Conservation (phyloP, 2,797 vertebrate species). For the Lophotriccus pileatus region DNA sequence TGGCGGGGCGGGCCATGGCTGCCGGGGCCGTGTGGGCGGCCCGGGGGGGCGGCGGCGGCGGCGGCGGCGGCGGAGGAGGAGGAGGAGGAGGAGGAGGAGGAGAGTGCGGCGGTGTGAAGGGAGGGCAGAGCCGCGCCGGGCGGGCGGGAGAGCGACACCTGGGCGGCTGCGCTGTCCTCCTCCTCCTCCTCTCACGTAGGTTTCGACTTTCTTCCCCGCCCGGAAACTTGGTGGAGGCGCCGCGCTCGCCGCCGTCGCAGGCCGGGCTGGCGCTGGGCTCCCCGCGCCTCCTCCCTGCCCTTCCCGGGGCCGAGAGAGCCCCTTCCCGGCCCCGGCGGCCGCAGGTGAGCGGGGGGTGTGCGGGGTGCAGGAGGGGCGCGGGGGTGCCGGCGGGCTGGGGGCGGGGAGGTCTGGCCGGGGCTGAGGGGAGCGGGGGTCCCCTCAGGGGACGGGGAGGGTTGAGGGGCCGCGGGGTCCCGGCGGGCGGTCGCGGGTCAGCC, state of each 20-base stretch:
- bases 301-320: not conserved
- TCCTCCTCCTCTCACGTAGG: conserved; percentile 29
- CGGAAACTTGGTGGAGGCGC: conserved; percentile 42
- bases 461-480: too few species aligned
- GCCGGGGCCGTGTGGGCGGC: not conserved
- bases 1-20: not conserved
- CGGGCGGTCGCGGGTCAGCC: too few species aligned
- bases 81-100: not conserved
- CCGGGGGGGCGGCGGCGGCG: not conserved
- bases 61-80: not conserved
- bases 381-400: not conserved
- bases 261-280: not conserved
- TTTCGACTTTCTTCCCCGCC: conserved; percentile 63
- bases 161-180: conserved; percentile 27
- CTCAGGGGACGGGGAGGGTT: not conserved
- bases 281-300: not conserved
- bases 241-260: not conserved
- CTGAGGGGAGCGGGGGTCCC: too few species aligned
- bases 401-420: not conserved
- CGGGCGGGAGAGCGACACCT: conserved; percentile 11
- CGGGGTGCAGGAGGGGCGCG: not conserved
- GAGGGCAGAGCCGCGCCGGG: not conserved
- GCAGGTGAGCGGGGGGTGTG: not conserved
- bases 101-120: not conserved
- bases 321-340: not conserved